phyloP scores from a whole-genome alignment of 2,113 vertebrate species.

The Hiodon tergisus region DNA sequence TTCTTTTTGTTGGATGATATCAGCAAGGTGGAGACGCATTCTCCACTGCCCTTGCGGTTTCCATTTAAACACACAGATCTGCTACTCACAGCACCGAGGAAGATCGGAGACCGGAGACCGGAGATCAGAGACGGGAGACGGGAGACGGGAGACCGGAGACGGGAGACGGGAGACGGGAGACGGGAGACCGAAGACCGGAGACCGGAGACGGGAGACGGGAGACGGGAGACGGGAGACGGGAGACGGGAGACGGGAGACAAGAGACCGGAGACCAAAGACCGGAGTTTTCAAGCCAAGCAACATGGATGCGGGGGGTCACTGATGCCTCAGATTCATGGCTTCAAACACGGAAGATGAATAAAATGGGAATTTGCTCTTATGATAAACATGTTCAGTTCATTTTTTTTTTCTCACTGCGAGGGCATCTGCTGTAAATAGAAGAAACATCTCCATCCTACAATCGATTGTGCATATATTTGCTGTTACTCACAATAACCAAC shows the following conservation, averaged over 20 bases:
- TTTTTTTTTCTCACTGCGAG: conserved; percentile 23
- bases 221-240: background rate
- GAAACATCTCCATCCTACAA: conserved; percentile 23
- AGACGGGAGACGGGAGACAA: background rate
- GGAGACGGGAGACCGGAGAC: background rate
- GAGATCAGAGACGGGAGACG: background rate
- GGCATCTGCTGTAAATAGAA: conserved; percentile 30
- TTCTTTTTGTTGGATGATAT: too few relatives aligned
- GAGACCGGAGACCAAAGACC: background rate
- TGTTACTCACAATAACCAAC: conserved; percentile 33
- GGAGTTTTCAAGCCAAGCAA: conserved; percentile 7
- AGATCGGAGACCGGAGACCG: too few relatives aligned
- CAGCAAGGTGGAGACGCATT: too few relatives aligned
- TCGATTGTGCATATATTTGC: conserved; percentile 26
- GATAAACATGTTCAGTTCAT: conserved; percentile 24
- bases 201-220: background rate
- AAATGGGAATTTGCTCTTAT: conserved; percentile 13
- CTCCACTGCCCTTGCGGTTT: too few relatives aligned
- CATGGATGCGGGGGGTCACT: background rate
- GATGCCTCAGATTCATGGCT: background rate
- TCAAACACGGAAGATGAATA: conserved; percentile 3
- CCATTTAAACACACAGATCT: too few relatives aligned
- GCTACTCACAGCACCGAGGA: too few relatives aligned
- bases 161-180: background rate
- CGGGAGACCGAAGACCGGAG: background rate